Percentiles rank a stretch among this genome's conserved stretches.
Conservation (phyloP, 2,888 invertebrate species). For the Leptothorax acervorum region DNA sequence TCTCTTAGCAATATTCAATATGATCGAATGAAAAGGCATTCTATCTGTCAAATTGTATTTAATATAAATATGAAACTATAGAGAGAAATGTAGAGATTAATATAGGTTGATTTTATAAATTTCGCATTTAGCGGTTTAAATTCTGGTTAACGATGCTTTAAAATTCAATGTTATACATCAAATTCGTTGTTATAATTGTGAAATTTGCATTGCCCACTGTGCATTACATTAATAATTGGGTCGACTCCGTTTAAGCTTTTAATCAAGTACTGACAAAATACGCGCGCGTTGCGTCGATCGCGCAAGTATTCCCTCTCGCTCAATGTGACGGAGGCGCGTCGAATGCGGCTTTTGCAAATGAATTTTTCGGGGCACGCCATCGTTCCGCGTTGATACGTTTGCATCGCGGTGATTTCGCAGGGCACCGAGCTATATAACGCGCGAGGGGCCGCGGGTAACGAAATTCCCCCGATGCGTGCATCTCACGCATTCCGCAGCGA, state of each 20-base stretch:
- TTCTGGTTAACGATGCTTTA: constrained; percentile 24
- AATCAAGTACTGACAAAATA: constrained; percentile 40
- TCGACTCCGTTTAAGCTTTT: constrained; percentile 46
- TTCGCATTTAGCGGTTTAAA: constrained; percentile 38
- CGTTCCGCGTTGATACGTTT: constrained; percentile 62
- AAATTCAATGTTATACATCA: constrained; percentile 32
- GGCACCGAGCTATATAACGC: constrained; percentile 68
- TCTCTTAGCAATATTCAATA: background rate
- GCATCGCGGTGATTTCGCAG: constrained; percentile 61
- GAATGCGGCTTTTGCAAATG: constrained; percentile 60
- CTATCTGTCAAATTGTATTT: background rate
- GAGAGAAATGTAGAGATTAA: background rate
- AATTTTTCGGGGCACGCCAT: constrained; percentile 70
- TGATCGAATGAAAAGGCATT: background rate
- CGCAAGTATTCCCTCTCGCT: constrained; percentile 10
- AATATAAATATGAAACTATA: constrained; percentile 18
- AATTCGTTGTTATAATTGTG: constrained; percentile 38
- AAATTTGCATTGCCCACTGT: constrained; percentile 44
- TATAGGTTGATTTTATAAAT: constrained; percentile 30
- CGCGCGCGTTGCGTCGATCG: constrained; percentile 12
- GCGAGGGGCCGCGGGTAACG: constrained; percentile 67
- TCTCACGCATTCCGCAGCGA: constrained; percentile 77
- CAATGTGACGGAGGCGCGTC: constrained; percentile 33
- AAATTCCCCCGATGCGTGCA: constrained; percentile 69
- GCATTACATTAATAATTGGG: constrained; percentile 49